Evolutionary conservation across 2,113 vertebrate species (phyloP), one percentile per base, ranked within the genome.

Genomic region (Heterocephalus glaber): DNA sequence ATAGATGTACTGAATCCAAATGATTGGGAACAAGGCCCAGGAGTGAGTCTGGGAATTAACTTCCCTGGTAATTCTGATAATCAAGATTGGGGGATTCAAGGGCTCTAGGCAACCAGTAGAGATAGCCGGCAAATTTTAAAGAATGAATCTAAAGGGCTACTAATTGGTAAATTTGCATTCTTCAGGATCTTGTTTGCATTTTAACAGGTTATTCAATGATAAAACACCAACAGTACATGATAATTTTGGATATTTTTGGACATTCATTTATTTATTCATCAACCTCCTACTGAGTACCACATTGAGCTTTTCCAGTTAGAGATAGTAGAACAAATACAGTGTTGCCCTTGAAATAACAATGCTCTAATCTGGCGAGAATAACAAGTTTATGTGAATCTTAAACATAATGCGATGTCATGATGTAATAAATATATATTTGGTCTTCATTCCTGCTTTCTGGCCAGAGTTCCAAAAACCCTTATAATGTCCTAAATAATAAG

Each of bases 381-480:
- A 89, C 2, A 86, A 88, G 52, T 88, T 84, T 3, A 95, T 41
- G 35, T 72, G 12, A 68, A 68, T 87, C 90, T 76, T 81, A 92
- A 94, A 52, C 10, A 63, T 6, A 83, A 81, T 82, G 30, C 33
- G 49, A 38, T 74, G 35, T 38, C 33, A 47, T 76, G 63, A 72
- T 9, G 58, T 47, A 58, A 70, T 68, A 79, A 41, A 41, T 61
- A 63, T 11, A 41, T 81, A 44, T 54, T 72, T 14, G 63, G 4
- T 66, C 54, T 72, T 95, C 74, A 91, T 70, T n/a, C 2, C 30
- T 28, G 28, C 4, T 63, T 74, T 30, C n/a, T 33, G 6, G 5
- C 8, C 19, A 66, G 6, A 47, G 54, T 0, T 70, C 19, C 16
- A 72, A 66, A 90, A 74, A 26, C n/a, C 7, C 49, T n/a, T 66